phyloP scores from a whole-genome alignment of 2,797 vertebrate species.

The Microctenopoma steveboyesi region DNA sequence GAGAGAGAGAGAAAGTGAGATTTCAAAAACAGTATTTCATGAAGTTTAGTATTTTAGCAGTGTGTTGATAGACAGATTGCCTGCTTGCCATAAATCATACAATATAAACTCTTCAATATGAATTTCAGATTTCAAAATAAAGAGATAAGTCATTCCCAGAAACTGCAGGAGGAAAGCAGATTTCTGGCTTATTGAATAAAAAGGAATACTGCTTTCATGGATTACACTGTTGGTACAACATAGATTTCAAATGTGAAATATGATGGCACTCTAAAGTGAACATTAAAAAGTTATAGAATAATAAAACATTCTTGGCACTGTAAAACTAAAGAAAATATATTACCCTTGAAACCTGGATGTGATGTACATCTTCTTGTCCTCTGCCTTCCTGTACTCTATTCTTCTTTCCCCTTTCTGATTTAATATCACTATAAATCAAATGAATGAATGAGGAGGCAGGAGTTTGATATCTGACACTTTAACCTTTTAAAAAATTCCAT shows the following conservation, averaged over 20 bases:
- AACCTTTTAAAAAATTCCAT: constrained; percentile 28
- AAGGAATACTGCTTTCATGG: constrained; percentile 13
- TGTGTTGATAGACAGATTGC: constrained; percentile 2
- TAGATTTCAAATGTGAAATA: constrained; percentile 59
- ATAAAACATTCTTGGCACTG: constrained; percentile 60
- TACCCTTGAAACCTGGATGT: constrained; percentile 58
- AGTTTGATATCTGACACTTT: constrained; percentile 27
- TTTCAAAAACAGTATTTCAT: too few relatives aligned
- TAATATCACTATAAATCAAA: constrained; percentile 46
- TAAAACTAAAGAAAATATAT: constrained; percentile 74
- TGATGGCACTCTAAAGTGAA: constrained; percentile 52
- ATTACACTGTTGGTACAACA: constrained; percentile 29
- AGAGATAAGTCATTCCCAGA: constrained; percentile 16
- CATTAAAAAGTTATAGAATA: constrained; percentile 60
- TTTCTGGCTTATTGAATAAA: constrained; percentile 13
- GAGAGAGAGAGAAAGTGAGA: too few relatives aligned
- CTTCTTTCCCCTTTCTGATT: constrained; percentile 25
- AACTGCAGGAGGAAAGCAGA: constrained; percentile 1
- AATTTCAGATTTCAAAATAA: constrained; percentile 32
- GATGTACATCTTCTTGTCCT: constrained; percentile 47
- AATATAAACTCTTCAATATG: constrained; percentile 29
- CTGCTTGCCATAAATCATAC: constrained; percentile 17
- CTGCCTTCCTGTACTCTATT: constrained; percentile 15
- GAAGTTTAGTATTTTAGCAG: too few relatives aligned
- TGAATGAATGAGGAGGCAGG: constrained; percentile 27